Percentiles rank a stretch among this genome's conserved stretches.
phyloP scores from a whole-genome alignment of 2,888 invertebrate genomes.

The Fragum sueziense region DNA sequence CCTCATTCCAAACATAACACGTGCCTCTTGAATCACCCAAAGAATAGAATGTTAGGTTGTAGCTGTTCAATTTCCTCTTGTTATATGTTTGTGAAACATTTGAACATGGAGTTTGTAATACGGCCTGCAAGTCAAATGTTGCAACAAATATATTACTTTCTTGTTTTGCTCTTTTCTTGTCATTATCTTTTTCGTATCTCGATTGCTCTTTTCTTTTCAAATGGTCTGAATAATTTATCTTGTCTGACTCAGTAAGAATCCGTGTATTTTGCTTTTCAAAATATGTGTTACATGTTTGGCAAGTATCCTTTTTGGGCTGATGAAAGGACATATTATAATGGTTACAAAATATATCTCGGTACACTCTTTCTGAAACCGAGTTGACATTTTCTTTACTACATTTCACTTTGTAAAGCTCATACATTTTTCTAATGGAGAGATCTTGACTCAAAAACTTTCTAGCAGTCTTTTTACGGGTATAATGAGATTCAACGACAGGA shows the following conservation, averaged over 20 bases:
- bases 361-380: constrained; percentile 34
- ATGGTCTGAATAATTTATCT: constrained; percentile 12
- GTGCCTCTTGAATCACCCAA: constrained; percentile 20
- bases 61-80: constrained; percentile 45
- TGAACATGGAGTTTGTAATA: constrained; percentile 42
- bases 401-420: constrained; percentile 42
- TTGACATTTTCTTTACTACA: constrained; percentile 21
- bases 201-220: constrained; percentile 33
- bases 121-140: constrained; percentile 50
- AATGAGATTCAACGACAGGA: constrained; percentile 47
- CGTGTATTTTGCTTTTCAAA: constrained; percentile 29
- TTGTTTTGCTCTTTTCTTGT: constrained; percentile 20
- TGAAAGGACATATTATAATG: constrained; percentile 56
- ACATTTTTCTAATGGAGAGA: constrained; percentile 52
- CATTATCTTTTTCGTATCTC: constrained; percentile 42
- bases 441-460: constrained; percentile 43
- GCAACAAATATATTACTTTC: constrained; percentile 1
- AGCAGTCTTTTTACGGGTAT: constrained; percentile 43
- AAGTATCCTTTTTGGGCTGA: constrained; percentile 54
- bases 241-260: neutral
- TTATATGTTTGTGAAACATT: constrained; percentile 41
- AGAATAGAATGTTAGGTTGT: constrained; percentile 49
- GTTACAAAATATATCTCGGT: constrained; percentile 48
- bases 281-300: constrained; percentile 42
- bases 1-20: constrained; percentile 42